A percentile compares a stretch with the other conserved stretches of the same genome.
Conservation (phyloP, 2,888 invertebrate species). For the Pseudanteris insignis region DNA sequence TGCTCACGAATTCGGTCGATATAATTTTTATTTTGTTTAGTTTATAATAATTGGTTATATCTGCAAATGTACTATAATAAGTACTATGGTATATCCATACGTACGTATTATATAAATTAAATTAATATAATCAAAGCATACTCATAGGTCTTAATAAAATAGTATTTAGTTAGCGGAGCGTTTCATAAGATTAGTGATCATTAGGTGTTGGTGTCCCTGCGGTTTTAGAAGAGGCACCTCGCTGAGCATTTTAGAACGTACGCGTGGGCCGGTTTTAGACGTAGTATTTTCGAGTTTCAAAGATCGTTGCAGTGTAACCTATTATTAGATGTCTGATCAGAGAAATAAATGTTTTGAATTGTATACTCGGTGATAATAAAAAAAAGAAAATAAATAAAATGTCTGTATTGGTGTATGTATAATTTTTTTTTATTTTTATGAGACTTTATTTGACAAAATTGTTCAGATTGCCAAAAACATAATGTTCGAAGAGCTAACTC, state of each 20-base stretch:
- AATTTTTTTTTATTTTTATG: too few relatives aligned
- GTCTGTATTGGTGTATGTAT: too few relatives aligned
- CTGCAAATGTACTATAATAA: too few relatives aligned
- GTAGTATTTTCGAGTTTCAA: constrained; percentile 59
- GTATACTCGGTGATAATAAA: constrained; percentile 44
- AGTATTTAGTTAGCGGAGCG: constrained; percentile 62
- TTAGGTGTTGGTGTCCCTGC: constrained; percentile 64
- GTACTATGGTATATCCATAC: background rate
- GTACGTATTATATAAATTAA: constrained; percentile 23
- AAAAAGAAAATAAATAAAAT: constrained; percentile 38
- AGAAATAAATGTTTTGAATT: constrained; percentile 33
- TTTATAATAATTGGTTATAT: too few relatives aligned
- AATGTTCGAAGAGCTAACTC: too few relatives aligned
- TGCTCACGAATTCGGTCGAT: too few relatives aligned
- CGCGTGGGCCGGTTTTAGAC: constrained; percentile 56
- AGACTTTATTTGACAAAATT: too few relatives aligned
- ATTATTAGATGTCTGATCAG: constrained; percentile 64
- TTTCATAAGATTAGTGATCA: constrained; percentile 63
- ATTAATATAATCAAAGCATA: constrained; percentile 30
- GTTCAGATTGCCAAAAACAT: too few relatives aligned
- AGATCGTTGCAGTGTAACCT: constrained; percentile 56
- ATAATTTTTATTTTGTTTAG: too few relatives aligned
- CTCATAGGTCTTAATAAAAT: constrained; percentile 47
- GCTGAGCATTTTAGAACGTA: constrained; percentile 53
- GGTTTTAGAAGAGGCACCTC: constrained; percentile 52